phyloP scores from a whole-genome alignment of 2,797 vertebrate genomes.

The Glossophaga mutica region DNA sequence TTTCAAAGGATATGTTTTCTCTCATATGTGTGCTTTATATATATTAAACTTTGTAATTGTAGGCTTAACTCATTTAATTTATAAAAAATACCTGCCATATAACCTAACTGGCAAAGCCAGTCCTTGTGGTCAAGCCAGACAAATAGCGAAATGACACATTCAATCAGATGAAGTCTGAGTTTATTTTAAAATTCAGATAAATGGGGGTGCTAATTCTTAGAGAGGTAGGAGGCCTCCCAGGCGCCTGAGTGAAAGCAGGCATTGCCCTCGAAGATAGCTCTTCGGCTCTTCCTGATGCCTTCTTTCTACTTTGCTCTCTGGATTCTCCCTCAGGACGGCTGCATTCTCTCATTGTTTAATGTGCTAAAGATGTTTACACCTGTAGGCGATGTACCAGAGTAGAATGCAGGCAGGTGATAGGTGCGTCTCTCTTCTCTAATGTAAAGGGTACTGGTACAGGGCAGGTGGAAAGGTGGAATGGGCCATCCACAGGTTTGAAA shows the following conservation, averaged over 20 bases:
- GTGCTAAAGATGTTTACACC: neutral
- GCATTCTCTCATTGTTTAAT: neutral
- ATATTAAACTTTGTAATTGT: neutral
- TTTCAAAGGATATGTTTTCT: neutral
- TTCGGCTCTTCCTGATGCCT: neutral
- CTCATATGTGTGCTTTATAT: neutral
- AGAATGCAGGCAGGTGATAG: neutral
- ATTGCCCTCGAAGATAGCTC: neutral
- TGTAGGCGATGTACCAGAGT: accelerated
- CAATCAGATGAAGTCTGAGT: neutral
- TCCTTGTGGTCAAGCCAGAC: neutral
- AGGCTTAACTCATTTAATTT: neutral
- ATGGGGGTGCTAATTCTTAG: neutral
- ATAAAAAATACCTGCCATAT: neutral
- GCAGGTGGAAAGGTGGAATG: neutral
- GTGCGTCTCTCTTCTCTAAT: neutral
- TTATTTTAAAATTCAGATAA: constrained; percentile 20
- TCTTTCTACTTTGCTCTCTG: neutral
- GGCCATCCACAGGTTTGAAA: neutral
- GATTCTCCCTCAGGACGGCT: neutral
- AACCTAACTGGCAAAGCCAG: neutral
- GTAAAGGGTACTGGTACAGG: neutral
- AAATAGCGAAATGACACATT: neutral
- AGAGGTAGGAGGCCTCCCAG: neutral
- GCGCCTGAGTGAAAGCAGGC: neutral